phyloP scores from a whole-genome alignment of 2,888 invertebrate species.

The Polydrusus cervinus region DNA sequence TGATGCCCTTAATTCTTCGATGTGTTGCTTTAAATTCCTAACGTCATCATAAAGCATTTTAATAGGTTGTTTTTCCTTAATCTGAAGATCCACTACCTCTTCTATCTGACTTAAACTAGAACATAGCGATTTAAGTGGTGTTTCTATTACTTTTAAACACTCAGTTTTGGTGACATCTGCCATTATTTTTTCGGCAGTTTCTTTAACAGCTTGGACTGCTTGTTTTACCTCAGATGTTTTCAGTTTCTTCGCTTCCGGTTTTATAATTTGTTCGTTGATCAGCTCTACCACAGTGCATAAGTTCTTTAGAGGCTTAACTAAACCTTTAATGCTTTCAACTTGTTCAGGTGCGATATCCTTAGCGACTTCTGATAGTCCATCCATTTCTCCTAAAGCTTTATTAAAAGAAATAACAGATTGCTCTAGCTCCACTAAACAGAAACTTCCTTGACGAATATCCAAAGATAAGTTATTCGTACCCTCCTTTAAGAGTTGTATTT shows the following conservation, averaged over 20 bases:
- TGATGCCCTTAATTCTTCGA: slow-evolving; percentile 40
- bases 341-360: slow-evolving; percentile 41
- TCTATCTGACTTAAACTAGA: slow-evolving; percentile 18
- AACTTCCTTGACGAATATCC: slow-evolving; percentile 55
- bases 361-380: slow-evolving; percentile 23
- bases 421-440: slow-evolving; percentile 51
- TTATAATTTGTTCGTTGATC: slow-evolving; percentile 6
- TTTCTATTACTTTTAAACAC: slow-evolving; percentile 28
- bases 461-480: slow-evolving; percentile 34
- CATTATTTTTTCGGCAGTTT: slow-evolving; percentile 19
- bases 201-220: slow-evolving; percentile 19
- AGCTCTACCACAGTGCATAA: slow-evolving; percentile 53
- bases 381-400: slow-evolving; percentile 11
- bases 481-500: slow-evolving; percentile 47
- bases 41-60: slow-evolving; percentile 49
- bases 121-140: slow-evolving; percentile 13
- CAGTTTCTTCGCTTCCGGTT: slow-evolving; percentile 12
- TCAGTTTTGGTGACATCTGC: slow-evolving; percentile 1
- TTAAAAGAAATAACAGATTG: slow-evolving; percentile 38
- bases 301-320: slow-evolving; percentile 55
- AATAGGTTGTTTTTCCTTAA: slow-evolving; percentile 35
- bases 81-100: not conserved
- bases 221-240: slow-evolving; percentile 16
- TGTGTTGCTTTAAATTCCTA: slow-evolving; percentile 43
- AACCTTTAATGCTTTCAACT: not conserved